phyloP scores from a whole-genome alignment of 2,113 vertebrate genomes.

The Tauraco erythrolophus region DNA sequence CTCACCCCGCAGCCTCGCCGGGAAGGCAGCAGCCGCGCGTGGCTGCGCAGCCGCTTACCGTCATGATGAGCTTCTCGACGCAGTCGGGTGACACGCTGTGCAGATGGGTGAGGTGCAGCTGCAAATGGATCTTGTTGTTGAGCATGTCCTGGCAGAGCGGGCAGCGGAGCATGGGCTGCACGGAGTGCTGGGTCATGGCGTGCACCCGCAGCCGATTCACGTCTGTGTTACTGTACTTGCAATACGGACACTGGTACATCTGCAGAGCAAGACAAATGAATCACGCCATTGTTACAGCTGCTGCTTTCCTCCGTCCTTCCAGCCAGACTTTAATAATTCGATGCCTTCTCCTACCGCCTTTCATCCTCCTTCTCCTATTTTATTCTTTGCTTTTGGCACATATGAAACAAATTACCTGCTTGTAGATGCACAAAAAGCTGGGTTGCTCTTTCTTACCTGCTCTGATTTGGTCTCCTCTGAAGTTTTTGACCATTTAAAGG shows the following conservation, averaged over 20 bases:
- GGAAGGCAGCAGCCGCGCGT: not conserved
- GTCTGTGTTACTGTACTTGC: conserved; percentile 96
- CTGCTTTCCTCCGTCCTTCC: not conserved
- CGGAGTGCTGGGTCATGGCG: conserved; percentile 97
- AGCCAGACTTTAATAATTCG: not conserved
- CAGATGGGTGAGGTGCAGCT: conserved; percentile 99
- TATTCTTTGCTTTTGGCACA: not conserved
- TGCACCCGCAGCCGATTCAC: conserved; percentile 96
- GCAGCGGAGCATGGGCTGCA: conserved; percentile 97
- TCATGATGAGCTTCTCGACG: conserved; percentile 96
- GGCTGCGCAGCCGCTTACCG: conserved; percentile 77
- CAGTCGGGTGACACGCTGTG: conserved; percentile 98
- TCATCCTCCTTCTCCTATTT: not conserved
- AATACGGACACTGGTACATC: conserved; percentile 98
- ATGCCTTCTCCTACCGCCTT: not conserved
- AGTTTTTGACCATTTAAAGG: conserved; percentile 90
- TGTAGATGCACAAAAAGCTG: not conserved
- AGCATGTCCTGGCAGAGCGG: conserved; percentile 99
- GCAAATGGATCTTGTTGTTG: conserved; percentile 98
- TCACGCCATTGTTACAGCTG: not conserved
- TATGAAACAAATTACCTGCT: not conserved
- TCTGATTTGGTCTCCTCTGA: conserved; percentile 89
- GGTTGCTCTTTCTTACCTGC: conserved; percentile 84
- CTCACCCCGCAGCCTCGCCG: not conserved
- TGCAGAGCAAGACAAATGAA: conserved; percentile 56